These are phyloP conservation scores for Rhinoderma darwinii DNA, from an alignment of 2,113 vertebrate genomes.

Conservation along the genomic window DNA sequence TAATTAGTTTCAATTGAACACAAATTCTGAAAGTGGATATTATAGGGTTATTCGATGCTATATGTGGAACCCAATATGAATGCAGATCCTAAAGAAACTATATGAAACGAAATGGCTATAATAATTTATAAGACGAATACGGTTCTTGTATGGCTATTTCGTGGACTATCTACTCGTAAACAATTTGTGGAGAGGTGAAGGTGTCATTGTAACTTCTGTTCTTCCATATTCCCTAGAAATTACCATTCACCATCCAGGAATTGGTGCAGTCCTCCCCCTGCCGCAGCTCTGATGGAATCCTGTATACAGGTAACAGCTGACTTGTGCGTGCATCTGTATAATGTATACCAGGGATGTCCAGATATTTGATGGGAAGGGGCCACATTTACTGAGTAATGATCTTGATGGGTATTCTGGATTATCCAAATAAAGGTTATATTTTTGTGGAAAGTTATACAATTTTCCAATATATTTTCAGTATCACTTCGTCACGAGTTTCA, in stretches of 20 bases:
- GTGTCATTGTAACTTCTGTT: background rate
- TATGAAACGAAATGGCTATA: no score
- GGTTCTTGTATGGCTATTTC: no score
- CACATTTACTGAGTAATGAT: no score
- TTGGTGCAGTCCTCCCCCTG: conserved; percentile 95
- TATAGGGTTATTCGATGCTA: background rate
- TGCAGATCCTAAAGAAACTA: background rate
- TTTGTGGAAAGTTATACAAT: no score
- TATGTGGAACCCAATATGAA: background rate
- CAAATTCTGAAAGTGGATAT: background rate
- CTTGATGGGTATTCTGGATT: no score
- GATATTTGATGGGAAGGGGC: background rate
- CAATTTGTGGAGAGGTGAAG: no score
- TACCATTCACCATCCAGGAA: conserved; percentile 96
- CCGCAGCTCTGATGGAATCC: conserved; percentile 90
- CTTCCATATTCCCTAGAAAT: conserved; percentile 78
- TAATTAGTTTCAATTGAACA: background rate
- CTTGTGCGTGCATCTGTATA: background rate
- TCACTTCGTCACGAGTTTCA: no score
- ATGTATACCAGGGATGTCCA: background rate
- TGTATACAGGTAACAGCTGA: conserved; percentile 85
- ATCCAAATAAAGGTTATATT: no score
- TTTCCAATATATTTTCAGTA: no score
- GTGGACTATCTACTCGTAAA: no score
- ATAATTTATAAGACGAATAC: no score